phyloP scores from a whole-genome alignment of 1,140 invertebrate species.

The Caenorhabditis remanei region DNA sequence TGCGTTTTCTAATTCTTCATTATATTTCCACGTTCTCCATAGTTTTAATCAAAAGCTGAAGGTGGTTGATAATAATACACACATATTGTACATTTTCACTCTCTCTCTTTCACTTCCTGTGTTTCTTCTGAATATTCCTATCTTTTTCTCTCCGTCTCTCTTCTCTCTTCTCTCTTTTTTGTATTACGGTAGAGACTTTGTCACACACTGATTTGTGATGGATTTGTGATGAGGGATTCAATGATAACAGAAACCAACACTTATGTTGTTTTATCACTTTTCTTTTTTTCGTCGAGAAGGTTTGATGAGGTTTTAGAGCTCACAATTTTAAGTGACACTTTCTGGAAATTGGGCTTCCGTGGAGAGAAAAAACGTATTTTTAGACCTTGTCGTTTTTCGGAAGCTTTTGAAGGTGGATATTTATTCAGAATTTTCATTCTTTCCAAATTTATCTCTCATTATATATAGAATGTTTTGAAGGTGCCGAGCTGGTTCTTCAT shows the following conservation, averaged over 20 bases:
- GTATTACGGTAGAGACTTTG: slow-evolving; percentile 1
- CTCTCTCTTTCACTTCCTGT: neutral
- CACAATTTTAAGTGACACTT: too few relatives aligned
- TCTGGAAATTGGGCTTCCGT: too few relatives aligned
- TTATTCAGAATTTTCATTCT: too few relatives aligned
- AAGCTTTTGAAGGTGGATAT: too few relatives aligned
- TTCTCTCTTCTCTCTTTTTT: neutral
- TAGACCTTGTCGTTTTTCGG: too few relatives aligned
- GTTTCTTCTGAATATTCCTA: neutral
- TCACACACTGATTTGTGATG: slow-evolving; percentile 36
- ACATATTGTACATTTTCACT: slow-evolving; percentile 36
- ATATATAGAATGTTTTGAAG: too few relatives aligned
- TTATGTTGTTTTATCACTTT: too few relatives aligned
- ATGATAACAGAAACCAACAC: neutral
- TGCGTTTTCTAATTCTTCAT: neutral
- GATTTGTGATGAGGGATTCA: neutral
- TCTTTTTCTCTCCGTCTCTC: neutral
- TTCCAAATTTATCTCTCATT: too few relatives aligned
- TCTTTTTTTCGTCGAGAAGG: too few relatives aligned
- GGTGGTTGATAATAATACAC: slow-evolving; percentile 27
- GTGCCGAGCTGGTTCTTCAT: too few relatives aligned
- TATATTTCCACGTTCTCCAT: slow-evolving; percentile 2
- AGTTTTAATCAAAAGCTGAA: slow-evolving; percentile 48
- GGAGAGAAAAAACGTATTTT: too few relatives aligned
- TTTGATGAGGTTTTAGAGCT: too few relatives aligned